phyloP scores from a whole-genome alignment of 2,888 invertebrate species.

The Eretmocerus hayati region DNA sequence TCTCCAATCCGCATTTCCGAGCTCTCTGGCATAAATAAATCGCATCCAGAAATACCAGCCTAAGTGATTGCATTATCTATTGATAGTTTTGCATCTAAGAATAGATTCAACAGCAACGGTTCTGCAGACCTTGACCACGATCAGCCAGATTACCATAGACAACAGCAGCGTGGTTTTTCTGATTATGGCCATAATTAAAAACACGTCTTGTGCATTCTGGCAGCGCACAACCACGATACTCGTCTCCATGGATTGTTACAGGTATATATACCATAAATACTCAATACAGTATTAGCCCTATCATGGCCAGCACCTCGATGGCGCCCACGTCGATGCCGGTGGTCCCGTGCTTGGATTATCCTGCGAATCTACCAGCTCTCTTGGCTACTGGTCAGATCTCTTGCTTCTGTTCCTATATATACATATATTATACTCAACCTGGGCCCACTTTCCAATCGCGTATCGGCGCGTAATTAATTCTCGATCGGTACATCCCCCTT shows the following conservation, averaged over 20 bases:
- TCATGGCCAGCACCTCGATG: no score
- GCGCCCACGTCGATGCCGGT: constrained; percentile 40
- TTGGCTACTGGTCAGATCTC: constrained; percentile 10
- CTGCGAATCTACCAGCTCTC: constrained; percentile 29
- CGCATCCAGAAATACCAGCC: no score
- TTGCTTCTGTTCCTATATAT: constrained; percentile 1
- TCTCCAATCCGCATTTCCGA: no score
- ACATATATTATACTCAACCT: no score
- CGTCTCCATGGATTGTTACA: background rate
- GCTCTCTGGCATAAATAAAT: no score
- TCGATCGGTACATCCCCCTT: constrained; percentile 24
- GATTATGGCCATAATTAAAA: constrained; percentile 48
- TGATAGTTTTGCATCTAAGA: no score
- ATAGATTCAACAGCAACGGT: no score
- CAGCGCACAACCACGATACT: constrained; percentile 15
- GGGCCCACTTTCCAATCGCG: constrained; percentile 23
- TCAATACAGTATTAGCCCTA: no score
- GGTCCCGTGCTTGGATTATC: constrained; percentile 39
- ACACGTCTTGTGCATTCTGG: constrained; percentile 33
- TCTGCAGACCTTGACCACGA: no score
- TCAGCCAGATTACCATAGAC: constrained; percentile 46
- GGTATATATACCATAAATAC: no score
- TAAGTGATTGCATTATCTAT: no score
- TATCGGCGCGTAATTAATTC: constrained; percentile 26
- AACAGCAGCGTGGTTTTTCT: no score